Evolutionary conservation across 2,888 invertebrate species (phyloP).

Genomic region (Myopa tessellatipennis): DNA sequence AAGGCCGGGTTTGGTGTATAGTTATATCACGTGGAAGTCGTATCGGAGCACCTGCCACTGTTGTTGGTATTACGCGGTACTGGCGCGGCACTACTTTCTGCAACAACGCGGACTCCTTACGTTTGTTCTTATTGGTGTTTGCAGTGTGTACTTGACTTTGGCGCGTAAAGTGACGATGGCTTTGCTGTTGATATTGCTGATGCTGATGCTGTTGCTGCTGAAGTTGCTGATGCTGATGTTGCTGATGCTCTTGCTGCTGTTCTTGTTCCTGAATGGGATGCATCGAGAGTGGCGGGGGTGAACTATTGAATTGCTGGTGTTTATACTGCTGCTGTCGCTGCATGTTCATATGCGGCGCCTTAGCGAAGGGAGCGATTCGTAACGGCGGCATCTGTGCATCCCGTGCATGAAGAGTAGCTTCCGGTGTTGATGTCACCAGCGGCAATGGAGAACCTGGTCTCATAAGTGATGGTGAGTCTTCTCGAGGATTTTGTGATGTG

Average conservation of each 20-base stretch:
- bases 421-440: not conserved
- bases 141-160: conserved; percentile 10
- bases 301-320: conserved; percentile 50
- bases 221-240: conserved; percentile 45
- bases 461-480: not conserved
- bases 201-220: conserved; percentile 43
- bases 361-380: conserved; percentile 62
- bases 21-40: conserved; percentile 53
- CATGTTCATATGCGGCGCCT: conserved; percentile 41
- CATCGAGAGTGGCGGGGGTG: conserved; percentile 49
- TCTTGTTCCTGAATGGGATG: conserved; percentile 44
- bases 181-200: conserved; percentile 50
- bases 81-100: conserved; percentile 13
- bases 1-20: conserved; percentile 50
- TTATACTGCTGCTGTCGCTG: conserved; percentile 35
- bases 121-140: not conserved
- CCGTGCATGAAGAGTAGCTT: conserved; percentile 46
- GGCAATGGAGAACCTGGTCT: conserved; percentile 10
- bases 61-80: conserved; percentile 22
- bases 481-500: not conserved
- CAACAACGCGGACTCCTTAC: conserved; percentile 5
- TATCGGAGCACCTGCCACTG: conserved; percentile 41
- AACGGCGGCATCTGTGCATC: conserved; percentile 50
- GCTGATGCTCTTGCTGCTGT: conserved; percentile 46
- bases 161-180: conserved; percentile 23